Percentiles rank a stretch among this genome's conserved stretches.
These are phyloP conservation scores for Drosophila cracens DNA, from an alignment of 2,888 invertebrate genomes.

Conservation along the genomic window DNA sequence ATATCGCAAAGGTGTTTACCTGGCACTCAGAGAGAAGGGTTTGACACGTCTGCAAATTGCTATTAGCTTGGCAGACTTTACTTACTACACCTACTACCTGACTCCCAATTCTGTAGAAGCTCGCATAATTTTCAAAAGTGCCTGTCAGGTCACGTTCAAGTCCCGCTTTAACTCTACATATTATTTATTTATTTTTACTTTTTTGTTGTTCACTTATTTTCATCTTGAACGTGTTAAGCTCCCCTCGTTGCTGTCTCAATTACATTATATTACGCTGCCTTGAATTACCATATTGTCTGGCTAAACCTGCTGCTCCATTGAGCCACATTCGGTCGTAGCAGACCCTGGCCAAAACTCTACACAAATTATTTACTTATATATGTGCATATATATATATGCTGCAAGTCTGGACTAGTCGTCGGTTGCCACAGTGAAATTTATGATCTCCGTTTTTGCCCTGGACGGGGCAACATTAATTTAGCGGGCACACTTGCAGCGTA, in stretches of 20 bases:
- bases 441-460: constrained; percentile 15
- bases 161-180: constrained; percentile 7
- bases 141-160: constrained; percentile 30
- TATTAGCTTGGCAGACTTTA: constrained; percentile 22
- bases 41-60: constrained; percentile 46
- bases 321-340: constrained; percentile 14
- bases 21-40: constrained; percentile 52
- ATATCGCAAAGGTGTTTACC: constrained; percentile 35
- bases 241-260: constrained; percentile 63
- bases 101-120: background rate
- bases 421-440: constrained; percentile 31
- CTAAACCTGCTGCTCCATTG: constrained; percentile 30
- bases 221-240: constrained; percentile 37
- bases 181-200: constrained; percentile 42
- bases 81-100: constrained; percentile 7
- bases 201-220: constrained; percentile 21
- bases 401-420: constrained; percentile 1
- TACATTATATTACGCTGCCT: constrained; percentile 69
- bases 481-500: constrained; percentile 33
- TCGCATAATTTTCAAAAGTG: constrained; percentile 53
- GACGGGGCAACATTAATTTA: constrained; percentile 16
- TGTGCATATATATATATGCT: background rate
- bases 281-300: constrained; percentile 77
- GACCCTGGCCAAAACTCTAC: constrained; percentile 17
- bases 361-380: background rate